Conservation (phyloP, 2,888 invertebrate species). For the Asteroscopus sphinx region DNA sequence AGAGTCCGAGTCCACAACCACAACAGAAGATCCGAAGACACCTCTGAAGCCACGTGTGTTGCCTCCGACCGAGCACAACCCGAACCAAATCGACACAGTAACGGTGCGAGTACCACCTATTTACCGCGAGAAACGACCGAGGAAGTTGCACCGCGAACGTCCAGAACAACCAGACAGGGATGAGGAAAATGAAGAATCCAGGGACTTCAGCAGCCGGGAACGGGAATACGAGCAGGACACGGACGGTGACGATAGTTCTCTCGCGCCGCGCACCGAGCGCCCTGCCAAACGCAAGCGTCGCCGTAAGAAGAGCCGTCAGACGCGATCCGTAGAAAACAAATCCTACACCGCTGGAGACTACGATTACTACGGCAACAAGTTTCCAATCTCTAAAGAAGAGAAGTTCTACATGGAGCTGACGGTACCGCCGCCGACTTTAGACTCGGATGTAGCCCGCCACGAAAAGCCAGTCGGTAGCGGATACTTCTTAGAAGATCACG, state of each 20-base stretch:
- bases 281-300: slow-evolving; percentile 72
- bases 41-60: slow-evolving; percentile 80
- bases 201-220: slow-evolving; percentile 44
- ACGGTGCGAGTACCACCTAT: slow-evolving; percentile 87
- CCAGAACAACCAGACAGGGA: slow-evolving; percentile 74
- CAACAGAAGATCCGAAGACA: slow-evolving; percentile 82
- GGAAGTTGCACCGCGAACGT: slow-evolving; percentile 80
- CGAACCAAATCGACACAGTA: slow-evolving; percentile 86
- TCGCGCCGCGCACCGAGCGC: slow-evolving; percentile 68
- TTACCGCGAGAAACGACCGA: slow-evolving; percentile 82
- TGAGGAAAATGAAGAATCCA: slow-evolving; percentile 53
- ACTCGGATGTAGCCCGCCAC: slow-evolving; percentile 75
- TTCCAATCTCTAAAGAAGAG: slow-evolving; percentile 80
- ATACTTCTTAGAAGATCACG: slow-evolving; percentile 76
- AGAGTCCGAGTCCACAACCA: slow-evolving; percentile 80
- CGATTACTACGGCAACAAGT: slow-evolving; percentile 80
- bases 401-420: slow-evolving; percentile 71
- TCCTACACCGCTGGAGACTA: slow-evolving; percentile 73
- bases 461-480: slow-evolving; percentile 66
- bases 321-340: slow-evolving; percentile 65
- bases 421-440: slow-evolving; percentile 77
- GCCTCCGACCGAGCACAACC: slow-evolving; percentile 86
- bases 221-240: slow-evolving; percentile 62
- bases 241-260: slow-evolving; percentile 72
- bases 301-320: slow-evolving; percentile 73